Base-by-base conservation (phyloP, 2,888 invertebrate species). In the Rhogogaster chlorosoma region DNA sequence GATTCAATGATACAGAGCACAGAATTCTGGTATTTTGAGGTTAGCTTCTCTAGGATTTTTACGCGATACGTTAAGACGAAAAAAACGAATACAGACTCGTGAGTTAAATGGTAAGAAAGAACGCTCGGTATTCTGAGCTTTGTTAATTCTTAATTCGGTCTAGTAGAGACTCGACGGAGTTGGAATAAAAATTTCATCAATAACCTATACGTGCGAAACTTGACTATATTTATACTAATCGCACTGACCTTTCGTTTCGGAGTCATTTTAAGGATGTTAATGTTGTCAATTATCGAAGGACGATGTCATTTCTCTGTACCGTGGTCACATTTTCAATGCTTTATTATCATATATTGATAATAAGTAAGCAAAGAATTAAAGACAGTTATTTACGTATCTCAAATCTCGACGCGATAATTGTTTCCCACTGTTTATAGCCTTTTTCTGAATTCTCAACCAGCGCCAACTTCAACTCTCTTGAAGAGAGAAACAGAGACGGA, bases 221-320 rank as follows among this genome's bases (percentile, higher is more conserved):
- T 26, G 26, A 61, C 61, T n/a, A 36, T 22, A 22, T 22, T 15
- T 12, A 15, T 73, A 42, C n/a, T 38, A n/a, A 42, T 42, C 15
- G 6, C 38, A 88, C 89, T 82, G 89, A 91, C 93, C 90, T 93
- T 93, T 86, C 93, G 91, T 89, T 93, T 93, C 10, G 93, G 93
- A 84, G 92, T 93, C 93, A 93, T 93, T 86, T 87, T 90, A 5
- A 29, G 32, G 29, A 15, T 1, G 53, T 29, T 77, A 29, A 53
- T 29, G 22, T 49, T 29, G 38, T 32, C 26, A 18, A 53, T 15
- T 9, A 10, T 49, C 32, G 49, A 77, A 53, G 7, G 32, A 77
- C 15, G 29, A 49, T 18, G 5, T 49, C 77, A 77, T 77, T 77
- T 53, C 53, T 29, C 2, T 32, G 18, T 15, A 77, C 29, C 53